Evolutionary conservation across 2,797 vertebrate genomes (phyloP).

Genomic region (Pogonophryne albipinna): DNA sequence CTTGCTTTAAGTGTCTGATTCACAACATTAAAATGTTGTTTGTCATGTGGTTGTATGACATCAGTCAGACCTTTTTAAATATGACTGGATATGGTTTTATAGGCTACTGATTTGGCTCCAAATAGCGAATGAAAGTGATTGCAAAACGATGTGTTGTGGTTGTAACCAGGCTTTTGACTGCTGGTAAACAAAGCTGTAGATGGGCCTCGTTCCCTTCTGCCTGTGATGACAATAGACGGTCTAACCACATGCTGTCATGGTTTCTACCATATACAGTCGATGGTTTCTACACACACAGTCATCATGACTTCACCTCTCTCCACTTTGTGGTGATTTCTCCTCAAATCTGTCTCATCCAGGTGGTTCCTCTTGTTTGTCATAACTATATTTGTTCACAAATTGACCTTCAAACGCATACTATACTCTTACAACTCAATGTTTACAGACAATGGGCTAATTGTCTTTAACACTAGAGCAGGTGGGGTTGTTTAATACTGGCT

Average conservation of each 20-base stretch:
- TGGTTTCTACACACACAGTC: conserved; percentile 12
- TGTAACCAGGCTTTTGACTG: background rate
- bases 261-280: conserved; percentile 1
- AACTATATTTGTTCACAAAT: conserved; percentile 20
- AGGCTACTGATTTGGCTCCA: conserved; percentile 7
- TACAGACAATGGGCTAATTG: conserved; percentile 6
- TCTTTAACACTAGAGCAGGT: conserved; percentile 45
- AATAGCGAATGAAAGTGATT: background rate
- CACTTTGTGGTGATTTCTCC: conserved; percentile 40
- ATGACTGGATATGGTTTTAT: background rate
- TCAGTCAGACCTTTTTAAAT: conserved; percentile 2
- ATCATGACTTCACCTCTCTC: conserved; percentile 20
- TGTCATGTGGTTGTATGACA: conserved; percentile 5
- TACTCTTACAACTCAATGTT: conserved; percentile 8
- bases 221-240: conserved; percentile 23
- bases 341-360: conserved; percentile 20
- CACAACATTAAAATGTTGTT: background rate
- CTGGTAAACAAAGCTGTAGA: conserved; percentile 24
- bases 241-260: conserved; percentile 24
- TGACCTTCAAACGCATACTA: conserved; percentile 7
- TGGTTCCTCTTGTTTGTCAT: conserved; percentile 33
- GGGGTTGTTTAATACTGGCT: conserved; percentile 27
- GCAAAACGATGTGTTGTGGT: conserved; percentile 1
- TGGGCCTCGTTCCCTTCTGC: background rate
- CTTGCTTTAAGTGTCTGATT: conserved; percentile 4